phyloP scores from a whole-genome alignment of 2,888 invertebrate species.

The Schizaphis graminum region DNA sequence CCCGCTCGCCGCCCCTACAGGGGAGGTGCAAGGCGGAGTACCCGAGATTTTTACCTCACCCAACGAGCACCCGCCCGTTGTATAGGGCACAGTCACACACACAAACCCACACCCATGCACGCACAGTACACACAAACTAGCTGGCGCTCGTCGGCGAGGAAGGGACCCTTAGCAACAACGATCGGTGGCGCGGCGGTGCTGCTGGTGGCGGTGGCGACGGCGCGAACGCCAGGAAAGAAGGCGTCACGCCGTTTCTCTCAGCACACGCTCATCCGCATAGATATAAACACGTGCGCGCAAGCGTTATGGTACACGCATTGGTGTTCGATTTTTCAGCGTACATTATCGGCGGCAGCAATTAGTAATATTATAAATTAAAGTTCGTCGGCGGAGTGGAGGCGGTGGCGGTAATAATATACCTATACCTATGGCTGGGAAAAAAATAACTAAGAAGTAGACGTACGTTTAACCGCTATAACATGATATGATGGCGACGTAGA shows the following conservation, averaged over 20 bases:
- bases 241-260: conserved; percentile 36
- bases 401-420: neutral
- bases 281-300: neutral
- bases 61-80: neutral
- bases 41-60: neutral
- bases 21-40: neutral
- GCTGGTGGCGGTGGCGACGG: conserved; percentile 8
- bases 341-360: neutral
- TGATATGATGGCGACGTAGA: too few relatives aligned
- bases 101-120: neutral
- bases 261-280: neutral
- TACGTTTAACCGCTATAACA: neutral
- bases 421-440: neutral
- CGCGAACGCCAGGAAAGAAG: conserved; percentile 40
- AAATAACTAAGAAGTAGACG: neutral
- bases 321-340: conserved; percentile 35
- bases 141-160: neutral
- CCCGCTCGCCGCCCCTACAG: too few relatives aligned
- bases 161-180: conserved; percentile 57
- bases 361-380: neutral
- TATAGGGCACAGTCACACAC: neutral
- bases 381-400: neutral
- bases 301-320: neutral
- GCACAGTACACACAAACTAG: neutral
- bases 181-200: conserved; percentile 41